Conservation (phyloP, 2,113 vertebrate genomes). For the Gracilinanus agilis region DNA sequence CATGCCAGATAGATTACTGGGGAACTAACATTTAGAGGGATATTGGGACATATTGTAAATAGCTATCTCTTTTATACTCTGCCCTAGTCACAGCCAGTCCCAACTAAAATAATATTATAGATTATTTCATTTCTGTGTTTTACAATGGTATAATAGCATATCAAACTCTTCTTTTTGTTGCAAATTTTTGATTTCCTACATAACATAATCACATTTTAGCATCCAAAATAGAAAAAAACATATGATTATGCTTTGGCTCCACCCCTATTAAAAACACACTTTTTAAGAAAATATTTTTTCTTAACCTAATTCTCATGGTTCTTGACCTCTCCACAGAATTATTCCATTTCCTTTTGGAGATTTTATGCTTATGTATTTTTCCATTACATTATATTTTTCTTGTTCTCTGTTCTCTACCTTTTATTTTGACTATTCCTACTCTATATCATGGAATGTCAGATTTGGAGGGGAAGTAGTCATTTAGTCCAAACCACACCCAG, state of each 20-base stretch:
- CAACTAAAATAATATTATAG: conserved; percentile 54
- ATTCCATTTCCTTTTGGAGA: neutral
- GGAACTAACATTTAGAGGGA: conserved; percentile 76
- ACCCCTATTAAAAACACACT: neutral
- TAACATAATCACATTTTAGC: neutral
- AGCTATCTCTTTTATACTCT: conserved; percentile 70
- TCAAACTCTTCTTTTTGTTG: neutral
- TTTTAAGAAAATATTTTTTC: neutral
- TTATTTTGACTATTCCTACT: neutral
- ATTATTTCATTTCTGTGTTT: neutral
- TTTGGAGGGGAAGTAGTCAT: neutral
- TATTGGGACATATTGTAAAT: conserved; percentile 61
- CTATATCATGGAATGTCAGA: neutral
- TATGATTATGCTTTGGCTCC: neutral
- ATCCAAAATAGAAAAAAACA: neutral
- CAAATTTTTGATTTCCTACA: neutral
- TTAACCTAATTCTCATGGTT: neutral
- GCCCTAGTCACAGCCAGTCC: conserved; percentile 42
- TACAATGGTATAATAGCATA: neutral
- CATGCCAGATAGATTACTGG: conserved; percentile 77
- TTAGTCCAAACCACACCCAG: neutral
- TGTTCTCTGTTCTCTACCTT: neutral
- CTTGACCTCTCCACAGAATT: neutral
- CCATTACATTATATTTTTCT: neutral
- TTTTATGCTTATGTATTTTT: neutral